Evolutionary conservation across 2,113 vertebrate species (phyloP).

Genomic region (Megaceryle torquata): DNA sequence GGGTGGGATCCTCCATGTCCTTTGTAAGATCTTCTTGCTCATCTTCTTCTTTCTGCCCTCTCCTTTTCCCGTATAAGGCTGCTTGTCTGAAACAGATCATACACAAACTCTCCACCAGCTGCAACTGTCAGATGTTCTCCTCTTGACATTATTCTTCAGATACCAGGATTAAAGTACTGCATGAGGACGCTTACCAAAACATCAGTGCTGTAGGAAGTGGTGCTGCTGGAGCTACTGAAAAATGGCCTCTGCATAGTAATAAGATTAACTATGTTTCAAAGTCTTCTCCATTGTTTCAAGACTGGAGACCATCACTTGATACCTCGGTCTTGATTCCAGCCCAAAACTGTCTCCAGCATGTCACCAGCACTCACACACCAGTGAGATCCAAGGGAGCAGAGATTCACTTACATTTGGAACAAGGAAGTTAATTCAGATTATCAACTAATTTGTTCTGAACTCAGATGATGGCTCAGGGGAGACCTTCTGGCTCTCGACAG

Average conservation of each 20-base stretch:
- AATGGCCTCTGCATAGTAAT: not conserved
- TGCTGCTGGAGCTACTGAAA: not conserved
- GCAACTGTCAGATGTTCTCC: not conserved
- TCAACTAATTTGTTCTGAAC: not conserved
- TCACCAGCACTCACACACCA: not conserved
- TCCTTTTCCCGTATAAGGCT: conserved; percentile 86
- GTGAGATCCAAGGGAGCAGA: not conserved
- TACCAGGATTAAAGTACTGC: not conserved
- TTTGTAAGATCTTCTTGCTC: conserved; percentile 95
- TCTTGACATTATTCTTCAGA: not conserved
- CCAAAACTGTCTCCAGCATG: not conserved
- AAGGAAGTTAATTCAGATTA: not conserved
- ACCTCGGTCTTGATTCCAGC: not conserved
- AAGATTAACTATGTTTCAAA: not conserved
- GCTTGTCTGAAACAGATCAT: conserved; percentile 79
- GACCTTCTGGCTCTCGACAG: no score
- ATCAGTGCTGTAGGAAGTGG: not conserved
- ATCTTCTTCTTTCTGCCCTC: conserved; percentile 93
- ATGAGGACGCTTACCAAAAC: not conserved
- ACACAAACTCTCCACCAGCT: not conserved
- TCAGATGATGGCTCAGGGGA: not conserved
- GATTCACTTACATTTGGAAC: not conserved
- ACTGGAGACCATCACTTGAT: not conserved
- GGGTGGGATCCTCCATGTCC: conserved; percentile 95
- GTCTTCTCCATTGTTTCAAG: not conserved